Conservation (phyloP, 2,113 vertebrate species). For the Alces alces region DNA sequence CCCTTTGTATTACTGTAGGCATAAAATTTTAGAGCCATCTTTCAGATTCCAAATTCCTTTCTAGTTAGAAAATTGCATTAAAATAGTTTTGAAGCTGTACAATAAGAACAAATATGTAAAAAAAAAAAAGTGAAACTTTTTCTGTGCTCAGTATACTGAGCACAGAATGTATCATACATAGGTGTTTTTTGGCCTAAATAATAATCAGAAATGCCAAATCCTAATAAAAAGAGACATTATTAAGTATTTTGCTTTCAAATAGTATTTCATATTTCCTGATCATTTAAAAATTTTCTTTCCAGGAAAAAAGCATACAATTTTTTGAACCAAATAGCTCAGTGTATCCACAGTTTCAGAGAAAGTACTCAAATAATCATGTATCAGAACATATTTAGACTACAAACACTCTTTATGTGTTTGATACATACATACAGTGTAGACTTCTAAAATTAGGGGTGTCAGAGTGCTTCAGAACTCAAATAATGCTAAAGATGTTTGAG, state of each 20-base stretch:
- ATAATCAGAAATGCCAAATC: background rate
- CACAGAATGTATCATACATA: background rate
- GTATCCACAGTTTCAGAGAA: background rate
- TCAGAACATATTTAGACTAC: background rate
- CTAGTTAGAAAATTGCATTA: background rate
- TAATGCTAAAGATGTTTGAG: background rate
- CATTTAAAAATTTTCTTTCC: slow-evolving; percentile 3
- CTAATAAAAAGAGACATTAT: background rate
- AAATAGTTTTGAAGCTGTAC: background rate
- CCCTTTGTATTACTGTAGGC: background rate
- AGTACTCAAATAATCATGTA: background rate
- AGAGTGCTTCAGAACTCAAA: background rate
- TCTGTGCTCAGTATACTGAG: background rate
- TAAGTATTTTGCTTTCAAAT: slow-evolving; percentile 28
- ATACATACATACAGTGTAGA: background rate
- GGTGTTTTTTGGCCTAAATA: background rate
- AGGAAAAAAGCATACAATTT: background rate
- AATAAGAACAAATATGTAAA: background rate
- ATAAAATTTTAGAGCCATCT: background rate
- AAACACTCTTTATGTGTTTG: background rate
- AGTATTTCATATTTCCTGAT: background rate
- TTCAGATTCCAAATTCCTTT: slow-evolving; percentile 28
- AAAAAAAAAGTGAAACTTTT: background rate
- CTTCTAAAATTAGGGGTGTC: background rate
- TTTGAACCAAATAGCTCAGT: background rate